Conservation (phyloP, 2,113 vertebrate genomes). For the Apteryx mantelli region DNA sequence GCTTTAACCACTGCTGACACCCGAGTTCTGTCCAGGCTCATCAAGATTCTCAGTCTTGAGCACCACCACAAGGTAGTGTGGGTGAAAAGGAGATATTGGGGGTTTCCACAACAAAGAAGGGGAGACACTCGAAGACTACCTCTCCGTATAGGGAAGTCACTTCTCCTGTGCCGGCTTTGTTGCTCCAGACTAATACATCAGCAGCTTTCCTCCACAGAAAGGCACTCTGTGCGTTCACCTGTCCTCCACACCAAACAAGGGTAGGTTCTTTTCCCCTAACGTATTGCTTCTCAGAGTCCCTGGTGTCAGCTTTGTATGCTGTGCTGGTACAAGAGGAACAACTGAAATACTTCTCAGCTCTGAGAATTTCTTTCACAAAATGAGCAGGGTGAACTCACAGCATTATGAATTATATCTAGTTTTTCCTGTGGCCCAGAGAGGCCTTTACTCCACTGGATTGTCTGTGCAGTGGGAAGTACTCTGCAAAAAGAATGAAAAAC, state of each 20-base stretch:
- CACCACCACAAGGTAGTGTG: background rate
- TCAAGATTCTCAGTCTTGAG: background rate
- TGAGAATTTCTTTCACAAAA: background rate
- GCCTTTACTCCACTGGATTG: background rate
- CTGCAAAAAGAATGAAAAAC: too few species aligned
- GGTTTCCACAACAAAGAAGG: background rate
- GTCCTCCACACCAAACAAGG: background rate
- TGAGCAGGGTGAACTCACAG: background rate
- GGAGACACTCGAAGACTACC: too few species aligned
- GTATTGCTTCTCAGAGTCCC: background rate
- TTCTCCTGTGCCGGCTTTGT: background rate
- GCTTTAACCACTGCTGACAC: too few species aligned
- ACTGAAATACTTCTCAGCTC: rapidly evolving
- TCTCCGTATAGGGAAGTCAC: background rate
- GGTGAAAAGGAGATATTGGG: background rate
- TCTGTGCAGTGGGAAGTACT: background rate
- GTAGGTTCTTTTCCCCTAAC: background rate
- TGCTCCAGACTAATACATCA: background rate
- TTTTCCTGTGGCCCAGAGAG: background rate
- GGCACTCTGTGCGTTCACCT: background rate
- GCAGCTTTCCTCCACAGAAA: background rate
- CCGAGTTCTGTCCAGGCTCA: background rate
- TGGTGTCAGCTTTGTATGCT: background rate
- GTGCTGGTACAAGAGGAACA: background rate
- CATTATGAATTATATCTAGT: background rate